Evolutionary conservation across 2,797 vertebrate species (phyloP).

Genomic region (Orestias chungarensis): DNA sequence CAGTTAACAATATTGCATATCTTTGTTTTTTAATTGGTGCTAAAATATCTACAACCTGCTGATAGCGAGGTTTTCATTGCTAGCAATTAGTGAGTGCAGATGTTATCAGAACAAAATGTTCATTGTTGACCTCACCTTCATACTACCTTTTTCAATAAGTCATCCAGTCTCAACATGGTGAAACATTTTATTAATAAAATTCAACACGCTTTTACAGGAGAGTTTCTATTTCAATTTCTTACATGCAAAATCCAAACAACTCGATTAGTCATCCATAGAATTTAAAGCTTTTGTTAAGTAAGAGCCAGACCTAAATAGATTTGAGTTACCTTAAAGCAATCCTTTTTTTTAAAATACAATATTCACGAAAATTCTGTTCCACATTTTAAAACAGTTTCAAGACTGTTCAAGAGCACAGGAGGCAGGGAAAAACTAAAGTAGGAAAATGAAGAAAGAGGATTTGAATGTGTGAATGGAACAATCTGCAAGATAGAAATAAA

Average conservation of each 20-base stretch:
- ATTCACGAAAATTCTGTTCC: not conserved
- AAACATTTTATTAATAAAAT: not conserved
- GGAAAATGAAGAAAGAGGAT: no score
- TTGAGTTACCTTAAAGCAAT: not conserved
- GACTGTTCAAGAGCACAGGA: no score
- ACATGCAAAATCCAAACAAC: not conserved
- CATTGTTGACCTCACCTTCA: not conserved
- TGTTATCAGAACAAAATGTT: not conserved
- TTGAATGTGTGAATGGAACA: no score
- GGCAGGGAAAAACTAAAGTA: no score
- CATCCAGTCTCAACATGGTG: not conserved
- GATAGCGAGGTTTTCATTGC: not conserved
- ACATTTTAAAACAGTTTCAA: not conserved
- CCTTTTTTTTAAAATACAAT: not conserved
- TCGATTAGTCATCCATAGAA: not conserved
- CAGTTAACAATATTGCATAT: not conserved
- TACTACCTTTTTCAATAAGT: not conserved
- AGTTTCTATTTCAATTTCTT: not conserved
- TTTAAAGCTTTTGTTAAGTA: not conserved
- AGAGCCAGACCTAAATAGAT: not conserved
- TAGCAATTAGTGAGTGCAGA: not conserved
- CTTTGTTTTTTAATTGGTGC: not conserved
- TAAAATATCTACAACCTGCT: not conserved
- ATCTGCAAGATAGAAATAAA: no score
- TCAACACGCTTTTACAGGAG: not conserved